A percentile compares a stretch with the other conserved stretches of the same genome.
phyloP scores from a whole-genome alignment of 2,888 invertebrate genomes.

The Drosophila mimetica region DNA sequence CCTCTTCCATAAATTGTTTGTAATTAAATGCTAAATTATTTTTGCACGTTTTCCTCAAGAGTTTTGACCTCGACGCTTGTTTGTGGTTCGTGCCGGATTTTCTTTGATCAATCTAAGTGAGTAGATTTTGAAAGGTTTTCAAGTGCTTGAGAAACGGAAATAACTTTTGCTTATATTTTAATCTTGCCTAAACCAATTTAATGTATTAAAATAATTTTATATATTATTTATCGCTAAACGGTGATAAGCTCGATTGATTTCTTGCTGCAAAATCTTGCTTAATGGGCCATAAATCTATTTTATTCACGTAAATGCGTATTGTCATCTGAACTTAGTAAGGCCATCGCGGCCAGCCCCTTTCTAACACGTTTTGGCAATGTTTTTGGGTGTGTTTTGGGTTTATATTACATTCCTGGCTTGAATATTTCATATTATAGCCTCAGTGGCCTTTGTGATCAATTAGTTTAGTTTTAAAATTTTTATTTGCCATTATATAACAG shows the following conservation, averaged over 20 bases:
- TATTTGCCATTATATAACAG: background rate
- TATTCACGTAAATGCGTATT: background rate
- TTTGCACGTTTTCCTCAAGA: constrained; percentile 29
- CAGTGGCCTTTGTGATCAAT: constrained; percentile 3
- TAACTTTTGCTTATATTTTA: constrained; percentile 1
- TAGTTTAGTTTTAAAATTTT: background rate
- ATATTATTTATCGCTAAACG: background rate
- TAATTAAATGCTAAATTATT: constrained; percentile 39
- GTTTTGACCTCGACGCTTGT: constrained; percentile 25
- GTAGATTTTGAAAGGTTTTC: constrained; percentile 14
- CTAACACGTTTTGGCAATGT: constrained; percentile 4
- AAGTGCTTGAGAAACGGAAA: constrained; percentile 2
- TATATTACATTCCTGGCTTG: background rate
- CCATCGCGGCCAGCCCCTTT: constrained; percentile 2
- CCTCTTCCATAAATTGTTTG: constrained; percentile 26
- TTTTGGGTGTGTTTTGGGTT: background rate
- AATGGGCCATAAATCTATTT: background rate
- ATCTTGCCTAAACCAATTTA: background rate
- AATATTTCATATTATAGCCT: background rate
- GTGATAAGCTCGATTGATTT: constrained; percentile 20
- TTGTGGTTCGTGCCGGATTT: constrained; percentile 33
- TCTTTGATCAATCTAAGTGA: constrained; percentile 4
- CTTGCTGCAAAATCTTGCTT: background rate
- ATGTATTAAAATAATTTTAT: background rate
- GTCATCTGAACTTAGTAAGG: constrained; percentile 1